Conservation (phyloP, 2,888 invertebrate genomes). For the Spodoptera exigua region DNA sequence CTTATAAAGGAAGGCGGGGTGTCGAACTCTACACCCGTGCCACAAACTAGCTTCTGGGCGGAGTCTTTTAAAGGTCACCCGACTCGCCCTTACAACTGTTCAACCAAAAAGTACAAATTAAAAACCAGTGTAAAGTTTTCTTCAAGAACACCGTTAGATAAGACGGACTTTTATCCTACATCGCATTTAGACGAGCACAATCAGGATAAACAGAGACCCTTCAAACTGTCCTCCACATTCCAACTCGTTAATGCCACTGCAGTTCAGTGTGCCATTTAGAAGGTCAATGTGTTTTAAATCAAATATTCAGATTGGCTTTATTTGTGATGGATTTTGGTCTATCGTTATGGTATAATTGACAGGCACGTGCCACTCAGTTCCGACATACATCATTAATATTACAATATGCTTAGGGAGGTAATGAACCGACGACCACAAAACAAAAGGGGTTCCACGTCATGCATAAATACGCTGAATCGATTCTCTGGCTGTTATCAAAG, state of each 20-base stretch:
- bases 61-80: conserved; percentile 16
- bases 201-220: too few species aligned
- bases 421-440: conserved; percentile 22
- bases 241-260: too few species aligned
- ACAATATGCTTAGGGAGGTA: background rate
- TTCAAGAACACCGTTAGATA: too few species aligned
- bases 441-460: conserved; percentile 29
- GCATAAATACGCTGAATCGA: conserved; percentile 19
- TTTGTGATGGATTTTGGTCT: background rate
- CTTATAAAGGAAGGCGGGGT: conserved; percentile 2
- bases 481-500: conserved; percentile 12
- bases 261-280: too few species aligned
- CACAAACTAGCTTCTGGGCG: conserved; percentile 1
- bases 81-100: background rate
- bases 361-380: background rate
- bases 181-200: too few species aligned
- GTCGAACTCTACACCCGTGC: conserved; percentile 2
- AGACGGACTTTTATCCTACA: too few species aligned
- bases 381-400: background rate
- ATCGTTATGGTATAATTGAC: conserved; percentile 7
- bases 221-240: too few species aligned
- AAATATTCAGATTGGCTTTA: too few species aligned
- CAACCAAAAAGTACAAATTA: too few species aligned
- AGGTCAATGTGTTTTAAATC: too few species aligned
- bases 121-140: too few species aligned